Percentiles rank a stretch among this genome's conserved stretches.
phyloP scores from a whole-genome alignment of 2,113 vertebrate genomes.

The Brachyhypopomus gauderio region DNA sequence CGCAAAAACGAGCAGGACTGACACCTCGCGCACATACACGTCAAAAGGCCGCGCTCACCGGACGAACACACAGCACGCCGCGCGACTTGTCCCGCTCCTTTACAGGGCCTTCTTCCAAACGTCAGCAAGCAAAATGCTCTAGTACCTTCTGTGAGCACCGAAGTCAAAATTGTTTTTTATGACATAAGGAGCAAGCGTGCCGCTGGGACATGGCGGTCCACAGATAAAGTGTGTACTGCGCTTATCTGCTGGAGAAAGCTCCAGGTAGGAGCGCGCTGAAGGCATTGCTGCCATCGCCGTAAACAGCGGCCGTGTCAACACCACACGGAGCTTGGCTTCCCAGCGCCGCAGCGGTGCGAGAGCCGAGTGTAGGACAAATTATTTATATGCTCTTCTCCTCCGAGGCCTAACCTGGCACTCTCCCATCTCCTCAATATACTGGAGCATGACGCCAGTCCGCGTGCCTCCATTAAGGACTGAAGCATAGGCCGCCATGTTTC shows the following conservation, averaged over 20 bases:
- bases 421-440: constrained; percentile 22
- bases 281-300: background rate
- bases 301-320: constrained; percentile 16
- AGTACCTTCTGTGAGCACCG: background rate
- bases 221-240: background rate
- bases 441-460: background rate
- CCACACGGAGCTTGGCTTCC: background rate
- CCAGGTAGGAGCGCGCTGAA: background rate
- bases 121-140: background rate
- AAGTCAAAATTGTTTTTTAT: constrained; percentile 1
- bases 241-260: constrained; percentile 12
- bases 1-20: background rate
- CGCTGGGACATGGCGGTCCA: background rate
- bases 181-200: background rate
- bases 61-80: background rate
- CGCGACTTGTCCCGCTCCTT: background rate
- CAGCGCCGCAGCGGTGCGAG: constrained; percentile 9
- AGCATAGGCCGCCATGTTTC: constrained; percentile 52
- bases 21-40: background rate
- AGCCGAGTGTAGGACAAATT: background rate
- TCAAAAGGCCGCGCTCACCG: constrained; percentile 9
- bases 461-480: constrained; percentile 45
- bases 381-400: constrained; percentile 25
- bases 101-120: background rate
- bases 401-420: background rate